phyloP scores from a whole-genome alignment of 2,888 invertebrate species.

The Myopa testacea region DNA sequence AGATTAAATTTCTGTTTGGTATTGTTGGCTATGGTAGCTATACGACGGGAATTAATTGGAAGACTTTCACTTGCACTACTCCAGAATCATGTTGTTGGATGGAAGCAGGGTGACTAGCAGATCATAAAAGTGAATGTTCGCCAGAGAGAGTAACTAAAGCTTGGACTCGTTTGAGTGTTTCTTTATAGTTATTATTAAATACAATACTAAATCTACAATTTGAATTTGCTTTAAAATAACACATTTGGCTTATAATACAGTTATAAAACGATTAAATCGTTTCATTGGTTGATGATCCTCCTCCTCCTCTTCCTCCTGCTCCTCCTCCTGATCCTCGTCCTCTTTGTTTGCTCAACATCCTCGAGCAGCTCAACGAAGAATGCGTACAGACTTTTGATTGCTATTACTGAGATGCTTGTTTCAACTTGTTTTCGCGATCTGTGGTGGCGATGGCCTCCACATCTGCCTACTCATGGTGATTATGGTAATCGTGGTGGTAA shows the following conservation, averaged over 20 bases:
- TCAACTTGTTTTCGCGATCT: slow-evolving; percentile 64
- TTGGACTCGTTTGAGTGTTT: slow-evolving; percentile 49
- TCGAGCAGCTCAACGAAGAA: slow-evolving; percentile 67
- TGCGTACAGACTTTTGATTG: slow-evolving; percentile 54
- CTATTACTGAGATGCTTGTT: slow-evolving; percentile 49
- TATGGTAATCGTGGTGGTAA: slow-evolving; percentile 56
- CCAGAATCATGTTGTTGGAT: neutral
- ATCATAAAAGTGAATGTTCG: neutral
- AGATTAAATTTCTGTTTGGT: neutral
- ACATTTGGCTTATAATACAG: slow-evolving; percentile 67
- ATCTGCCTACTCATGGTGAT: slow-evolving; percentile 43
- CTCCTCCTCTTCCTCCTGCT: slow-evolving; percentile 53
- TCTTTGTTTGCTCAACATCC: slow-evolving; percentile 53
- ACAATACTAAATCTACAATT: slow-evolving; percentile 46
- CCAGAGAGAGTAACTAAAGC: neutral
- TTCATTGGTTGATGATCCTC: slow-evolving; percentile 49
- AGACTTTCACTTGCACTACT: slow-evolving; percentile 8
- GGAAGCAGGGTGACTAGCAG: neutral
- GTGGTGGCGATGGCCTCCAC: slow-evolving; percentile 50
- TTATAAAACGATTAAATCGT: slow-evolving; percentile 44
- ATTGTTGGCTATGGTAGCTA: neutral
- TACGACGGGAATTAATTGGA: neutral
- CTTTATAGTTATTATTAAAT: slow-evolving; percentile 60
- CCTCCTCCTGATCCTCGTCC: slow-evolving; percentile 46
- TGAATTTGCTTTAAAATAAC: slow-evolving; percentile 60